Percentiles rank a stretch among this genome's conserved stretches.
phyloP scores from a whole-genome alignment of 2,797 vertebrate genomes.

The Mormyrus proboscirostris region DNA sequence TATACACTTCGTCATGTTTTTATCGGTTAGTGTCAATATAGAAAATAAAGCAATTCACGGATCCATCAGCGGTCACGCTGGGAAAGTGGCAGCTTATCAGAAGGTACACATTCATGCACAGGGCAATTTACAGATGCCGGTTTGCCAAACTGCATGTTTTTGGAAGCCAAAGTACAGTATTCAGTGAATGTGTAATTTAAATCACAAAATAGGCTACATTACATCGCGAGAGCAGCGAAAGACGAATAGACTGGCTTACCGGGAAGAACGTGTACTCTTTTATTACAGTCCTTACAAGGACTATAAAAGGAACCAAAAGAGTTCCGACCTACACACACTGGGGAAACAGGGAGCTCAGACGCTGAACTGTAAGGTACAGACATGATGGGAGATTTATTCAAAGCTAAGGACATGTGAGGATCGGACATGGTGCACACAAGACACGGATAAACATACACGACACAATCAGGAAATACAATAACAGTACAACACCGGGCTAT shows the following conservation, averaged over 20 bases:
- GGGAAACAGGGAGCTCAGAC: neutral
- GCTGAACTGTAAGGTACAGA: neutral
- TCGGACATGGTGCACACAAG: neutral
- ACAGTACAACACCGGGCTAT: neutral
- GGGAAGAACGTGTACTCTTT: neutral
- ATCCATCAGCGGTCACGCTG: neutral
- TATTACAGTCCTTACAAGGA: neutral
- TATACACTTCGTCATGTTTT: neutral
- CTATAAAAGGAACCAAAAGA: neutral
- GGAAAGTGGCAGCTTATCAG: neutral
- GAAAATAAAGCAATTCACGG: neutral
- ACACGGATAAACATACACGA: neutral
- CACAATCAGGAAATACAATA: neutral
- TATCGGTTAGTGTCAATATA: neutral
- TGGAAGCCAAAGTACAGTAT: neutral
- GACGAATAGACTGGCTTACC: neutral
- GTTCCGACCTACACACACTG: neutral
- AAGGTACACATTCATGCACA: neutral
- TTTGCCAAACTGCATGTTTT: neutral
- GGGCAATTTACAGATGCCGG: neutral
- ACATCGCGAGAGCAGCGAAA: neutral
- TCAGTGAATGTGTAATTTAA: neutral
- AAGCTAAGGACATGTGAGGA: neutral
- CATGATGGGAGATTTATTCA: neutral
- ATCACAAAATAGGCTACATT: neutral